Evolutionary conservation across 37 sponge, comb jelly and placozoan genomes (phyloP).

Genomic region (Ephydatia muelleri): DNA sequence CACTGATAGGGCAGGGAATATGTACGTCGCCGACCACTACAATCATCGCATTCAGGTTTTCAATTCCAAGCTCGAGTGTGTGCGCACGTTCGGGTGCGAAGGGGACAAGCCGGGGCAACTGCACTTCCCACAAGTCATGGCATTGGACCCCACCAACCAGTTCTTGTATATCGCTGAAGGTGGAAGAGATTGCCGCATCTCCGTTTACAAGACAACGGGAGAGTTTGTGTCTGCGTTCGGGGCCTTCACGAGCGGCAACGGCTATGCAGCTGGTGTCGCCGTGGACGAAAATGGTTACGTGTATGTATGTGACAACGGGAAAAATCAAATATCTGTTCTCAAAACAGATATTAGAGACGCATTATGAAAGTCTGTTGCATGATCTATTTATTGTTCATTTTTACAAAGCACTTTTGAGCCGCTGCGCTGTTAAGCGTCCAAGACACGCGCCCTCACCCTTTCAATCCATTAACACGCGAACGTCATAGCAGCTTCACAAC

Average conservation of each 20-base stretch:
- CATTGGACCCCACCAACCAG: background rate
- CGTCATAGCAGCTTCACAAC: too few relatives aligned
- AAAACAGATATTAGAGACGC: background rate
- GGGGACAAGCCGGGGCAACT: background rate
- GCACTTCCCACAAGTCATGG: background rate
- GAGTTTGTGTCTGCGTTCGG: background rate
- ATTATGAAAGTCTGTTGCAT: background rate
- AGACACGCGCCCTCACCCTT: too few relatives aligned
- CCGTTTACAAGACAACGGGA: background rate
- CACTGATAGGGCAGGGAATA: background rate
- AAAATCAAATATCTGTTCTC: background rate
- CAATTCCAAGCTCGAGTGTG: background rate
- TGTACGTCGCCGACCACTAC: background rate
- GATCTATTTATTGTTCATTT: slow-evolving; percentile 1
- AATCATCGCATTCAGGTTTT: background rate
- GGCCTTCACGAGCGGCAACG: background rate
- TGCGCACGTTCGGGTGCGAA: background rate
- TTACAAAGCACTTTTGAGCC: background rate
- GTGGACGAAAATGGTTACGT: background rate
- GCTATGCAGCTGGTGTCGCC: background rate
- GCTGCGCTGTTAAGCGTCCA: too few relatives aligned
- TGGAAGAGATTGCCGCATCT: background rate
- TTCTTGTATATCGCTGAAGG: background rate
- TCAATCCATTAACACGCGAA: too few relatives aligned
- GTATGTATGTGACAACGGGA: background rate